phyloP scores from a whole-genome alignment of 2,888 invertebrate genomes.

The Parelbella ahira region DNA sequence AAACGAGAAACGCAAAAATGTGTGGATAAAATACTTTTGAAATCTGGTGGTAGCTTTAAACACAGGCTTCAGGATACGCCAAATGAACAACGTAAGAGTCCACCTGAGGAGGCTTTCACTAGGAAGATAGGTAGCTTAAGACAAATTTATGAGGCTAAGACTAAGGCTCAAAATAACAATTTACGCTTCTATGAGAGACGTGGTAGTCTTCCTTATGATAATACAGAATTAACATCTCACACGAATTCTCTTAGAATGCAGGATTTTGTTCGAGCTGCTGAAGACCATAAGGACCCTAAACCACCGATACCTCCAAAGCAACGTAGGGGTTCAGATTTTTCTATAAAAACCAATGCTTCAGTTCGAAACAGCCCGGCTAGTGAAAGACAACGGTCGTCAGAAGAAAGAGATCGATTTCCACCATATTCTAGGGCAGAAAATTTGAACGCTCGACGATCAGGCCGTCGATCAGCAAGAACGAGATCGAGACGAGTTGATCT shows the following conservation, averaged over 20 bases:
- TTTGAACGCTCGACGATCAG: conserved; percentile 58
- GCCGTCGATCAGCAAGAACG: conserved; percentile 61
- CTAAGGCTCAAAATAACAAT: conserved; percentile 59
- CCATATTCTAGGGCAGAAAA: conserved; percentile 56
- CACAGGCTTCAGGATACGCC: conserved; percentile 62
- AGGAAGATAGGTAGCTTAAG: conserved; percentile 86
- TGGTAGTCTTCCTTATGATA: conserved; percentile 56
- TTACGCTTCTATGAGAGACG: conserved; percentile 55
- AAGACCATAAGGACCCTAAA: conserved; percentile 51
- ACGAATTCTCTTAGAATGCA: conserved; percentile 53
- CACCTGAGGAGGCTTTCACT: conserved; percentile 64
- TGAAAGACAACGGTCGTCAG: conserved; percentile 53
- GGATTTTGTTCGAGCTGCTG: conserved; percentile 53
- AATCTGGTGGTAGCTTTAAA: conserved; percentile 87
- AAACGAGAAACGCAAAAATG: conserved; percentile 59
- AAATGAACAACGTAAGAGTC: conserved; percentile 43
- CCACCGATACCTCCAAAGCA: conserved; percentile 70
- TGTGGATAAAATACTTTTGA: conserved; percentile 78
- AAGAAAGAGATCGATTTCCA: conserved; percentile 63
- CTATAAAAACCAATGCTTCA: conserved; percentile 46
- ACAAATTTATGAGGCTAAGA: conserved; percentile 89
- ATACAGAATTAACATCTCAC: conserved; percentile 54
- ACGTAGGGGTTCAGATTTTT: conserved; percentile 48
- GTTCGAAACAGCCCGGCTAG: conserved; percentile 54
- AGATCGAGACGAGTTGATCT: conserved; percentile 63